A percentile compares a stretch with the other conserved stretches of the same genome.
Conservation (phyloP, 2,888 invertebrate genomes). For the Gastrophysa polygoni region DNA sequence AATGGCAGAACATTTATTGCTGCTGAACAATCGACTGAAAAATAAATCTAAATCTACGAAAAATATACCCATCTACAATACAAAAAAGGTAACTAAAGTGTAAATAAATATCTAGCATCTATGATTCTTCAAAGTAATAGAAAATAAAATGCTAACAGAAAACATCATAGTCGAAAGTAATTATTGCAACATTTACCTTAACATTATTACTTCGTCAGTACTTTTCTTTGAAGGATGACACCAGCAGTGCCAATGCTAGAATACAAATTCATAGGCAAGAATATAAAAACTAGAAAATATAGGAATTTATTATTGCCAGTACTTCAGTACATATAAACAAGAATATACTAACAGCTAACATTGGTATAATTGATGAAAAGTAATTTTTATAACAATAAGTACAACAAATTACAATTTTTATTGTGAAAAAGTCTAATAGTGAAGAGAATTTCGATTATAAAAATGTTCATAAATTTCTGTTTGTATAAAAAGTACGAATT, state of each 20-base stretch:
- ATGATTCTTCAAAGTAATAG: conserved; percentile 41
- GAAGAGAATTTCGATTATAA: too few species aligned
- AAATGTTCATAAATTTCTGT: not conserved
- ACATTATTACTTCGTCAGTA: conserved; percentile 32
- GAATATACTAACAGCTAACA: conserved; percentile 29
- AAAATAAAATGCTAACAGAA: conserved; percentile 39
- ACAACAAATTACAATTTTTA: conserved; percentile 8
- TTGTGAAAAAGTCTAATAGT: conserved; percentile 5
- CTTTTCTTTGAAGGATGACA: conserved; percentile 9
- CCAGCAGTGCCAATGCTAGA: conserved; percentile 16
- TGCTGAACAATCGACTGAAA: conserved; percentile 27
- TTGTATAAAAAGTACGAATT: conserved; percentile 22
- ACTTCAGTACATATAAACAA: conserved; percentile 33
- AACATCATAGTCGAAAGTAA: conserved; percentile 30
- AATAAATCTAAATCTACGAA: conserved; percentile 39
- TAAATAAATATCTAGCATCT: conserved; percentile 49
- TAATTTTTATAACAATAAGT: conserved; percentile 15
- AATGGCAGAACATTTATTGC: conserved; percentile 13
- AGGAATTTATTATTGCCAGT: conserved; percentile 46
- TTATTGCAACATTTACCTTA: conserved; percentile 47
- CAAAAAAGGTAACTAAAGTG: conserved; percentile 49
- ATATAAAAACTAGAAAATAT: conserved; percentile 35
- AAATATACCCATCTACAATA: conserved; percentile 37
- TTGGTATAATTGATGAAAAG: conserved; percentile 28
- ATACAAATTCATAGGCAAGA: conserved; percentile 42